Evolutionary conservation across 2,888 invertebrate genomes (phyloP), one percentile per base, ranked within the genome.

Genomic region (Agonopterix subpropinquella): DNA sequence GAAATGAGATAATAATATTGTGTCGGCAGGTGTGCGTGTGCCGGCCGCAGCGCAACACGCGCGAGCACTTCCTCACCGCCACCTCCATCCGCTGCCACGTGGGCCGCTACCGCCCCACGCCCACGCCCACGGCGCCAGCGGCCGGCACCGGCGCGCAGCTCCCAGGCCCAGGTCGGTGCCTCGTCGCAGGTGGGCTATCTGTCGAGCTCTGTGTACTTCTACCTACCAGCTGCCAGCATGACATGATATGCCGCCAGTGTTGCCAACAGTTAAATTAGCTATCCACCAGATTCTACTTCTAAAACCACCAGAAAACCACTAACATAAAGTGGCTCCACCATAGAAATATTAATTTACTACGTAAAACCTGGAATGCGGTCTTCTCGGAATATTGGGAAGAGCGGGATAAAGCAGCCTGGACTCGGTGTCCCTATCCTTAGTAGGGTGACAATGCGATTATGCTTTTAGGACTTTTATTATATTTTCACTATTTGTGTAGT

Each of bases 11-110:
- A 15, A n/a, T n/a, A 15, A 1, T 43, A 2, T 4, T 11, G 7
- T 43, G 10, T 35, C 18, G 5, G 10, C 50, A 50, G 54, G 51
- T 72, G 64, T 94, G 95, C 56, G 71, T 94, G 41, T 89, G 92
- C 62, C 90, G 92, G 52, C 95, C 95, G 4, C 93, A 94, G 78
- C 91, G 92, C 67, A 95, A 95, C 78, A 93, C 93, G 60, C 87
- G 95, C 44, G 92, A 92, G 18, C 90, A 92, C 55, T 94, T 94
- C 78, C 92, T 93, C 7, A 94, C 94, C 2, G 91, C 92, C 49
- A 93, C 93, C 64, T 91, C 92, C 54, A 92, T 94, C 44, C 86
- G 94, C 45, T 92, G 92, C 70, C 93, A 93, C 74, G 90, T 93
- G 54, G 93, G 91, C 36, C 58, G 62, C 55, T 73, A 73, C 64